These are phyloP conservation scores for Mellilla xanthometata DNA, from an alignment of 2,888 invertebrate species.

Conservation along the genomic window DNA sequence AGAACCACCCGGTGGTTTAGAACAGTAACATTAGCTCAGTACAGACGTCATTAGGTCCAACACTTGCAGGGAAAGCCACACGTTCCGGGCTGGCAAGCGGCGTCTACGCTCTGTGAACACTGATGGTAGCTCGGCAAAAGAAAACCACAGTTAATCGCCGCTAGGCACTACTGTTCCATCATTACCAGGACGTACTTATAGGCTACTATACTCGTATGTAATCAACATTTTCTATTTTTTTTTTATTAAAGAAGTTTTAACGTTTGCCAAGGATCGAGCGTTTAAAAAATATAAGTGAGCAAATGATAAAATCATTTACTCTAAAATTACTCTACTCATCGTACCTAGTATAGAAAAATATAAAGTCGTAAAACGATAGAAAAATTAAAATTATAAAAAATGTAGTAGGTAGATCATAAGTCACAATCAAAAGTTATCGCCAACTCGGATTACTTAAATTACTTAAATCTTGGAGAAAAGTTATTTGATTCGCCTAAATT, in stretches of 20 bases:
- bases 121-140: conserved; percentile 47
- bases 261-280: no score
- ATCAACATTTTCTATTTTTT: no score
- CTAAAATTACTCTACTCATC: no score
- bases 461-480: conserved; percentile 27
- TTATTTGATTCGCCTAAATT: conserved; percentile 29
- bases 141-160: conserved; percentile 19
- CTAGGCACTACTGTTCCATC: neutral
- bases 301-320: no score
- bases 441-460: conserved; percentile 29
- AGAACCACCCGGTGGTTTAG: no score
- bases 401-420: no score
- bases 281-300: no score
- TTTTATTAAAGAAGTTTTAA: no score
- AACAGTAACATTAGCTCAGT: conserved; percentile 30
- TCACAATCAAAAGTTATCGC: conserved; percentile 28
- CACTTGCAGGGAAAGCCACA: conserved; percentile 62
- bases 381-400: no score
- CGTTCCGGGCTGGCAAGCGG: conserved; percentile 70
- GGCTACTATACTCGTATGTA: neutral
- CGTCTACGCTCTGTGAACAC: conserved; percentile 57
- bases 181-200: no score
- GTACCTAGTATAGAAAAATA: no score
- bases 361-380: no score
- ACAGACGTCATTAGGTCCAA: conserved; percentile 17